These are phyloP conservation scores for Urocolius indicus DNA, from an alignment of 2,113 vertebrate species.

Conservation along the genomic window DNA sequence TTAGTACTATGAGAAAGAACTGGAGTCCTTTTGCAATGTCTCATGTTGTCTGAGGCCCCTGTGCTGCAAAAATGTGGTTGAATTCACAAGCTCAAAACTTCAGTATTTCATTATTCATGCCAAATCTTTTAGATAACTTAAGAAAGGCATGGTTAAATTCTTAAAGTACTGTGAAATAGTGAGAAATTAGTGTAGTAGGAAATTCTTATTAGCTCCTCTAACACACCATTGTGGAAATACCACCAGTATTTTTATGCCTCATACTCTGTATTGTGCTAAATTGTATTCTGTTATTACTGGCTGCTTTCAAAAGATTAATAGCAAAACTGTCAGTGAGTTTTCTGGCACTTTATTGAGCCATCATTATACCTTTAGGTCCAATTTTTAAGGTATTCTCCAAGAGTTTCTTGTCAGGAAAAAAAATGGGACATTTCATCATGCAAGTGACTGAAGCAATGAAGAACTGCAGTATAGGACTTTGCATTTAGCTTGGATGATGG, in stretches of 20 bases:
- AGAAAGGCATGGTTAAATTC: not conserved
- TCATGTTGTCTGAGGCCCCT: fast-evolving
- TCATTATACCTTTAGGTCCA: not conserved
- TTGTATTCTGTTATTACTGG: not conserved
- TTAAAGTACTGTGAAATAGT: not conserved
- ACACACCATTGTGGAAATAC: not conserved
- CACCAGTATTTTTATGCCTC: not conserved
- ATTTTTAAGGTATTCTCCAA: not conserved
- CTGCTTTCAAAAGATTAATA: not conserved
- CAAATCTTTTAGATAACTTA: not conserved
- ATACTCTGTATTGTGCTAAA: not conserved
- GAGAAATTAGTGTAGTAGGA: not conserved
- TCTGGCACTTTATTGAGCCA: not conserved
- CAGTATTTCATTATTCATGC: not conserved
- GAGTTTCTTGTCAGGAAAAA: not conserved
- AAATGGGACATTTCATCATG: not conserved
- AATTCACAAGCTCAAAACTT: not conserved
- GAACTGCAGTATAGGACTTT: not conserved
- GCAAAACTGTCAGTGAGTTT: not conserved
- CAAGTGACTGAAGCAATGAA: not conserved
- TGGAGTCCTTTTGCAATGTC: not conserved
- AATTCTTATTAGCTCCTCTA: not conserved
- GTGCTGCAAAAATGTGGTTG: not conserved
- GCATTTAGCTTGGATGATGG: not conserved
- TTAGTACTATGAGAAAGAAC: not conserved